Evolutionary conservation across 2,888 invertebrate species (phyloP), one percentile per base, ranked within the genome.

Genomic region (Netelia fuscicornis): DNA sequence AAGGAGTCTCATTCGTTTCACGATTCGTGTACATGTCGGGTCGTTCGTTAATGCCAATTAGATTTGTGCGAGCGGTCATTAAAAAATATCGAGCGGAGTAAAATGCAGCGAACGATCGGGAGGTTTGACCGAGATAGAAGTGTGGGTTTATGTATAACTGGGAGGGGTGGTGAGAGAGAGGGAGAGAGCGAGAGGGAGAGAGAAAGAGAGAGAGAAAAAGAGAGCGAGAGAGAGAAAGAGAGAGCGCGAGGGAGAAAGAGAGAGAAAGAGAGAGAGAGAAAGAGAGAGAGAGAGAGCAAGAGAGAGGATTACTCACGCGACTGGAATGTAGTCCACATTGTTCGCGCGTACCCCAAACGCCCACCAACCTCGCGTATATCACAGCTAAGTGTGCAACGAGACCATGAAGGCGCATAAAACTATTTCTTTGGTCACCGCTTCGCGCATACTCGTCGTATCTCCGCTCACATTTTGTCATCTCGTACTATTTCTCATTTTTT

Each of bases 271-370:
- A 48, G 48, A 9, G 48, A 48, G 48, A 81, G 81, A 83, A 81
- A 83, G 83, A 84, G 58, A 84, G 70, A 84, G 83, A 64, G 84
- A 82, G 86, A 88, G 86, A 87, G 85, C 81, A 87, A 84, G 80
- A 85, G 83, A 87, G 79, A 70, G 81, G 83, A 83, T 90, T 89
- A 89, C 88, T 90, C 90, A 90, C 81, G 85, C 67, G 20, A 17
- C 52, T 83, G 89, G 90, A 89, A 90, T 90, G 89, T 90, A 89
- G 89, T 89, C 89, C 90, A 88, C 89, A 90, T 89, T 88, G 87
- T 90, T 88, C 87, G 86, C 88, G 87, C 86, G 83, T 64, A 76
- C 74, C 58, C 75, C 60, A 83, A 84, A 84, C 85, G 77, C 87
- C 89, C 87, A 89, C 64, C 88, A 83, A 84, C 81, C 58, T 10